Evolutionary conservation across 2,888 invertebrate species (phyloP), one percentile per base, ranked within the genome.

Genomic region (Lasioglossum lativentre): DNA sequence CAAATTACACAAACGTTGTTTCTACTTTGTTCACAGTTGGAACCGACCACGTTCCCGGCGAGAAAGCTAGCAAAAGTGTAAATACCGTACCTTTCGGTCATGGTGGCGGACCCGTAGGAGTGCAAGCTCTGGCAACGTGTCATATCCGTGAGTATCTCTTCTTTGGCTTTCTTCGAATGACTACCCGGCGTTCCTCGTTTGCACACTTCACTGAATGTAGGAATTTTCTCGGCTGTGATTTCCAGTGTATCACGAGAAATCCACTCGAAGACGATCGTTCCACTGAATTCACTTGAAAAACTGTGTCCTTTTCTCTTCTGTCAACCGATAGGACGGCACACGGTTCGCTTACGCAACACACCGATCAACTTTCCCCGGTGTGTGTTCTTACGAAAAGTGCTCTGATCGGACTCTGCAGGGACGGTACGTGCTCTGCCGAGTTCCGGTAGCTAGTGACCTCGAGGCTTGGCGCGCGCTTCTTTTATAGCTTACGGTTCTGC

Each of bases 171-270:
- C 27, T 34, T 27, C 23, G 73, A 23, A 45, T 73, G 38, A 42
- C 68, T 75, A 23, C 45, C 73, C 5, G 47, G 38, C 76, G 83
- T 74, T 63, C 74, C 78, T 83, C 89, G 76, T 82, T 89, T 91
- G 84, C 90, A 92, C 90, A 93, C 93, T 90, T 94, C 92, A 89
- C 91, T 91, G 89, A 91, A 93, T 78, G 92, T 92, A 63, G 91
- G 90, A 93, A 93, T 93, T 90, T 91, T 92, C 73, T 70, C 66
- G 74, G 45, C 30, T 78, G 78, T 66, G 14, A 72, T 59, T n/a
- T 74, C 70, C 85, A 45, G 83, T 23, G 56, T 80, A 34, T 42
- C 81, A 75, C 27, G 40, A 74, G 70, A 68, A 75, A 19, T 14
- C 4, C 83, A 86, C 89, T 56, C 23, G 56, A 38, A 27, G 76